These are phyloP conservation scores for human DNA, from an alignment of 2,113 vertebrate genomes.

Conservation along the genomic window DNA sequence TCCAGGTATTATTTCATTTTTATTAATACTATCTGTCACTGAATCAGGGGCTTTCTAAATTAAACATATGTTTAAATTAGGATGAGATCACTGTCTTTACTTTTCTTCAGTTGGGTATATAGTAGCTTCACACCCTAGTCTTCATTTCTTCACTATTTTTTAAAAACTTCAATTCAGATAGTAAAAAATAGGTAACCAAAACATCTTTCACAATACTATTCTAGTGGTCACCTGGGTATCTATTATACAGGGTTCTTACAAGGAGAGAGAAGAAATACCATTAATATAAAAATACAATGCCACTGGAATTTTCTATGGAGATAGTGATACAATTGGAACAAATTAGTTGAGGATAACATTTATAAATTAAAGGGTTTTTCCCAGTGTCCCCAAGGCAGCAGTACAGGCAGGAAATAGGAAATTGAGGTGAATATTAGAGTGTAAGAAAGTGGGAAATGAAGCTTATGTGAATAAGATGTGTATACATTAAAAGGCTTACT, in stretches of 20 bases:
- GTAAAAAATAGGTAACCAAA: conserved; percentile 10
- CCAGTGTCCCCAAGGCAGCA: neutral
- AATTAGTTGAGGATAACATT: neutral
- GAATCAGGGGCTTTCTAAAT: neutral
- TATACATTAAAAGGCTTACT: conserved; percentile 11
- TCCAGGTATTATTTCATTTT: neutral
- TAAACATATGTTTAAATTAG: neutral
- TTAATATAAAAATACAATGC: neutral
- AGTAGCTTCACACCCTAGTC: neutral
- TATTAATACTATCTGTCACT: neutral
- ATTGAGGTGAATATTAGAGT: neutral
- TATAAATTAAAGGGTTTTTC: conserved; percentile 43
- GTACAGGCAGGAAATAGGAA: conserved; percentile 8
- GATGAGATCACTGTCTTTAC: neutral
- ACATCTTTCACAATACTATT: neutral
- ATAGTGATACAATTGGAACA: neutral
- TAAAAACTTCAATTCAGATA: neutral
- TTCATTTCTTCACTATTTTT: neutral
- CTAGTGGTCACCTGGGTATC: neutral
- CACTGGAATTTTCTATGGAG: neutral
- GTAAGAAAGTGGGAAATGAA: conserved; percentile 15
- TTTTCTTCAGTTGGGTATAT: neutral
- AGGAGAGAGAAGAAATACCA: neutral
- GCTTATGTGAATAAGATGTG: conserved; percentile 20
- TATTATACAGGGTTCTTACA: neutral